phyloP scores from a whole-genome alignment of 23 tunicate genomes.

The Corella eumyota region DNA sequence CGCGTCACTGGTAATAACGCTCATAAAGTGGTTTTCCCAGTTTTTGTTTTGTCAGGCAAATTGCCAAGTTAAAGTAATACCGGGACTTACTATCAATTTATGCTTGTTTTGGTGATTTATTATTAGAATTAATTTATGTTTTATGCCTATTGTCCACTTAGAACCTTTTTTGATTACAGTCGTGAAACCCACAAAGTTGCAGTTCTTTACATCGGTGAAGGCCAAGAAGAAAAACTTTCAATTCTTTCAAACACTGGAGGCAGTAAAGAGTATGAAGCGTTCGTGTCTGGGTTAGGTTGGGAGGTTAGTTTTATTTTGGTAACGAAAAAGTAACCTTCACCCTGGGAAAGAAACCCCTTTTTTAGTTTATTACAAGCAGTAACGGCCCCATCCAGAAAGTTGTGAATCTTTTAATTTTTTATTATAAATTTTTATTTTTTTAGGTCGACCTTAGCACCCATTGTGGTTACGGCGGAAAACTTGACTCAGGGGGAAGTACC shows the following conservation, averaged over 20 bases:
- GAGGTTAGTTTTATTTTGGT: constrained; percentile 46
- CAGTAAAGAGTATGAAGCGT: constrained; percentile 76
- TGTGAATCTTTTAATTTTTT: neutral
- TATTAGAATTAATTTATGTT: too few species aligned
- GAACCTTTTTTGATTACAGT: too few species aligned
- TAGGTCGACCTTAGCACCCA: constrained; percentile 71
- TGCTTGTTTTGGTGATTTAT: too few species aligned
- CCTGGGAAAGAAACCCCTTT: neutral
- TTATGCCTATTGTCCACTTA: too few species aligned
- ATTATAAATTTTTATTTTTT: neutral
- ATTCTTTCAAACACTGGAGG: constrained; percentile 85
- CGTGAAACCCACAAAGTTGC: constrained; percentile 99
- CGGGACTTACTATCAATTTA: too few species aligned
- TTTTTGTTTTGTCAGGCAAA: too few species aligned
- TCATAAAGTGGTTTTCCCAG: neutral
- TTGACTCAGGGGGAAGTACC: constrained; percentile 62
- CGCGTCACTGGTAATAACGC: constrained; percentile 41
- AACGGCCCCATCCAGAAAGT: neutral
- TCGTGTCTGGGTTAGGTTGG: constrained; percentile 88
- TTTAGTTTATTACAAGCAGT: neutral
- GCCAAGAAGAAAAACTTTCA: constrained; percentile 88
- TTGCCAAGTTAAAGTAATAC: too few species aligned
- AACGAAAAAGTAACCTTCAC: neutral
- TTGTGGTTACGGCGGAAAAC: constrained; percentile 79
- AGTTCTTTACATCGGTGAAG: constrained; percentile 70